A percentile compares a stretch with the other conserved stretches of the same genome.
Conservation (phyloP, 2,113 vertebrate genomes). For the Carlito syrichta region DNA sequence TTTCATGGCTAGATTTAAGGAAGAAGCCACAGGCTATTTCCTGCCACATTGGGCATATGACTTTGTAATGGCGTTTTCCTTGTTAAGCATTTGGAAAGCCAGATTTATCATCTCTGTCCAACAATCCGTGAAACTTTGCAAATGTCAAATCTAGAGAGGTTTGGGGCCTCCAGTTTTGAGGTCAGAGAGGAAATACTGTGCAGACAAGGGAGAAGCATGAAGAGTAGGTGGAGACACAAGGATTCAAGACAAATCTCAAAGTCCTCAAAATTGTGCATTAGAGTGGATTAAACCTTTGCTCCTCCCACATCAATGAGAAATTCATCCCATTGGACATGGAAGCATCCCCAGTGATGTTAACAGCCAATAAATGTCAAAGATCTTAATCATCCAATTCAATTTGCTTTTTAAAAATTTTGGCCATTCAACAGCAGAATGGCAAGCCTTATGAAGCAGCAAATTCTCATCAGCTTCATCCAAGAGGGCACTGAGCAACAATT, state of each 20-base stretch:
- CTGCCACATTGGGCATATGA: conserved; percentile 14
- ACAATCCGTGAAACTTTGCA: conserved; percentile 36
- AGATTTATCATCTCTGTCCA: conserved; percentile 49
- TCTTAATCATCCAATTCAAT: not conserved
- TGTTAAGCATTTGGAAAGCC: conserved; percentile 42
- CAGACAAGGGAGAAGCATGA: not conserved
- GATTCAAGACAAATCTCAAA: not conserved
- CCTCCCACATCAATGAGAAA: not conserved
- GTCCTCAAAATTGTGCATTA: not conserved
- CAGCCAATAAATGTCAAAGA: not conserved
- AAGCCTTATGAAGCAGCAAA: not conserved
- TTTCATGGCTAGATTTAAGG: not conserved
- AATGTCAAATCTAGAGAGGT: conserved; percentile 22
- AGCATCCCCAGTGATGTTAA: not conserved
- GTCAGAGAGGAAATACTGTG: not conserved
- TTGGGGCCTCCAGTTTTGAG: not conserved
- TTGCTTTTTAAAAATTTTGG: not conserved
- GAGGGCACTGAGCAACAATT: not conserved
- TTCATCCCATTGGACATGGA: not conserved
- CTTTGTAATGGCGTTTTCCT: conserved; percentile 41
- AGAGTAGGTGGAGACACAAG: not conserved
- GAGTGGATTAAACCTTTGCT: not conserved
- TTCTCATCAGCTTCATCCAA: not conserved
- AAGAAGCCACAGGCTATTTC: not conserved
- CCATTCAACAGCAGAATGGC: not conserved